phyloP scores from a whole-genome alignment of 2,113 vertebrate genomes.

The Clarias gariepinus region DNA sequence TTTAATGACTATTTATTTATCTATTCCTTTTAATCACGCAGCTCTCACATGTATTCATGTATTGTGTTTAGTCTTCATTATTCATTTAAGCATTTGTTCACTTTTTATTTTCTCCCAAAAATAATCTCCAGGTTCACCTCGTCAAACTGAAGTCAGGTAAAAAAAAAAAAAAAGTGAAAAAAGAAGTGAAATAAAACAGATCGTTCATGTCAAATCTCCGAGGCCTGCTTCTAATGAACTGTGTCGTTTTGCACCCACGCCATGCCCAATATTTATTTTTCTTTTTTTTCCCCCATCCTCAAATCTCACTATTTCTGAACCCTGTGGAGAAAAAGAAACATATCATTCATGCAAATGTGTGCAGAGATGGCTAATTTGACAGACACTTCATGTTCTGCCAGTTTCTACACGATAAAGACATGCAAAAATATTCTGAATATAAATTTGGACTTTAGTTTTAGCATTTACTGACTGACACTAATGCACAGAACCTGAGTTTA shows the following conservation, averaged over 20 bases:
- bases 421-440: background rate
- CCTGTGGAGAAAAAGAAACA: background rate
- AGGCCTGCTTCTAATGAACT: constrained; percentile 6
- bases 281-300: background rate
- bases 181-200: constrained; percentile 13
- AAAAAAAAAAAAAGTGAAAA: too few species aligned
- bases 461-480: background rate
- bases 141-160: background rate
- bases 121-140: background rate
- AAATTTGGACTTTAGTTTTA: background rate
- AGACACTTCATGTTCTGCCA: constrained; percentile 26
- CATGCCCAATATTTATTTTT: constrained; percentile 13
- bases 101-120: too few species aligned
- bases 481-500: background rate
- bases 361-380: background rate
- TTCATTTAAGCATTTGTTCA: background rate
- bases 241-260: constrained; percentile 1
- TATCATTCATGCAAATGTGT: constrained; percentile 2
- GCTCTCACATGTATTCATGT: background rate
- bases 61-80: background rate
- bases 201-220: constrained; percentile 22
- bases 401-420: background rate
- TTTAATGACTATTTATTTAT: background rate
- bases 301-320: background rate
- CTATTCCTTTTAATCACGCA: background rate